Evolutionary conservation across 2,797 vertebrate genomes (phyloP), one percentile per base, ranked within the genome.

Genomic region (Falco biarmicus): DNA sequence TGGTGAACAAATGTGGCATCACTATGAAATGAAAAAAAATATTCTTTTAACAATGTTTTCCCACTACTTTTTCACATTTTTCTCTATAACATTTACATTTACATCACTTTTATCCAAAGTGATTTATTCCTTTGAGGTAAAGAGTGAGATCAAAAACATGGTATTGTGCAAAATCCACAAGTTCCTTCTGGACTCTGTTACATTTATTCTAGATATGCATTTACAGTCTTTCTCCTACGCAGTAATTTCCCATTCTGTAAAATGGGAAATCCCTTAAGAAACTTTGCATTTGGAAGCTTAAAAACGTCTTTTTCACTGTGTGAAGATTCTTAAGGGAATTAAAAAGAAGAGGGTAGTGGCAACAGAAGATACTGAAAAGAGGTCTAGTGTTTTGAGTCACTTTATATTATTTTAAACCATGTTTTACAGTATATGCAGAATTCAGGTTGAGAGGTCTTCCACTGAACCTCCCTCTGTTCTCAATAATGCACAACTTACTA

Each of bases 291-390:
- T 1, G 4, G 41, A 75, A 75, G 51, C 66, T 83, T 53, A 34
- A 91, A 83, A 96, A 43, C 6, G 11, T 71, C 29, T 87, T 74
- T 89, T 96, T 87, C 39, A 80, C 59, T 89, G 53, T 92, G 37
- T 74, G 65, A 83, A 60, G 56, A 92, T 56, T 90, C 45, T 28
- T 90, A 66, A 94, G 79, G 75, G 48, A 48, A 87, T 48, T 51
- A 2, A 71, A 80, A 92, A 60, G 48, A n/a, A 71, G 64, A 48
- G 21, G 15, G 20, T 53, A 41, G 6, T 51, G 56, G 5, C 15
- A 87, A 47, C 32, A 47, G 39, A 64, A 60, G 37, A 24, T 18
- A 37, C 4, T 64, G 64, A 50, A 54, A 64, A 61, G 66, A 71
- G 8, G 11, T 83, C 28, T 43, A 31, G 19, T 41, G 24, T 59